Percentiles rank a stretch among this genome's conserved stretches.
Evolutionary conservation across 2,888 invertebrate genomes (phyloP).

Genomic region (Exocentrus adspersus): DNA sequence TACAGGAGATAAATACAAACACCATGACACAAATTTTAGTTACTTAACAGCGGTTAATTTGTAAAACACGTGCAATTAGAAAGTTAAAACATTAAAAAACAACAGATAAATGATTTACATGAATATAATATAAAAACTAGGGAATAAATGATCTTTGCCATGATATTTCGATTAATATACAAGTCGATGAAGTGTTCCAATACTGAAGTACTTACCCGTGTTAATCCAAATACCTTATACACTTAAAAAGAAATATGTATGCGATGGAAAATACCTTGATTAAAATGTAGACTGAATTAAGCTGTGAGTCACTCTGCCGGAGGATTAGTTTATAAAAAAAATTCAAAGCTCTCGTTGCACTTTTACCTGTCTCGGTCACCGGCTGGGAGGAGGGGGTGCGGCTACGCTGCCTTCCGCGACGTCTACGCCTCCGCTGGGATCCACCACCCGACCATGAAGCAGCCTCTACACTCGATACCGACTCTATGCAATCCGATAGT

Average conservation of each 20-base stretch:
- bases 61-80: too few relatives aligned
- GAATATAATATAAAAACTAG: too few relatives aligned
- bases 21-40: too few relatives aligned
- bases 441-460: conserved; percentile 64
- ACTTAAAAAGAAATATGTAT: background rate
- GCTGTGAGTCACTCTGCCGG: conserved; percentile 10
- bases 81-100: too few relatives aligned
- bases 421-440: conserved; percentile 59
- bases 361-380: conserved; percentile 20
- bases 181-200: too few relatives aligned
- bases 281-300: conserved; percentile 12
- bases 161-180: too few relatives aligned
- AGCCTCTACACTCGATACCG: conserved; percentile 69
- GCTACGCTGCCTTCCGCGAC: conserved; percentile 58
- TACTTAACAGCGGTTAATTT: too few relatives aligned
- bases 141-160: too few relatives aligned
- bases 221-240: too few relatives aligned
- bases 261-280: conserved; percentile 9
- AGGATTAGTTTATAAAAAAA: conserved; percentile 21
- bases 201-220: too few relatives aligned
- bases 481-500: conserved; percentile 62
- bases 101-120: too few relatives aligned
- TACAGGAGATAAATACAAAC: too few relatives aligned
- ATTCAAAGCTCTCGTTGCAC: background rate
- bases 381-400: conserved; percentile 56